Conservation (phyloP, 2,888 invertebrate genomes). For the Hirtodrosophila trivittata region DNA sequence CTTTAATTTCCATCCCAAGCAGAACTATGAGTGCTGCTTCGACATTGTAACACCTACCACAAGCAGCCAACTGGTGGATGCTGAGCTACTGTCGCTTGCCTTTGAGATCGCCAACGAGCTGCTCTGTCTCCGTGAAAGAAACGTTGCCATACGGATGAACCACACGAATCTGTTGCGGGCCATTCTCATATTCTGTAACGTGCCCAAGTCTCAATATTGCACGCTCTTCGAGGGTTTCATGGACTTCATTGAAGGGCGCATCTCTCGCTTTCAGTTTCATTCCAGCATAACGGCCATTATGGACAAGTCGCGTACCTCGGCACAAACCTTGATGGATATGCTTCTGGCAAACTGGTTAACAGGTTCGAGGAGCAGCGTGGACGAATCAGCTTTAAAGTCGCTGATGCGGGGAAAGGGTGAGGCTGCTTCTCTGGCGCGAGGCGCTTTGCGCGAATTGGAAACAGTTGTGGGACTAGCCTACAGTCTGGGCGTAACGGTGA, state of each 20-base stretch:
- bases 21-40: conserved; percentile 95
- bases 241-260: conserved; percentile 85
- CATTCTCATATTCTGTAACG: conserved; percentile 91
- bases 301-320: conserved; percentile 85
- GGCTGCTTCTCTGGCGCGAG: conserved; percentile 87
- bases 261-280: conserved; percentile 89
- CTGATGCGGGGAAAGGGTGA: conserved; percentile 89
- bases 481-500: conserved; percentile 90
- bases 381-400: conserved; percentile 83
- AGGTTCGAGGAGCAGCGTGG: conserved; percentile 77
- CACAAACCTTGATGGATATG: conserved; percentile 80
- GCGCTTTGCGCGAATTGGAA: conserved; percentile 90
- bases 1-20: conserved; percentile 93
- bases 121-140: conserved; percentile 87
- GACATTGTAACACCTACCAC: conserved; percentile 93
- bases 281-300: conserved; percentile 87
- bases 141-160: conserved; percentile 90
- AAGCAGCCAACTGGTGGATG: conserved; percentile 91
- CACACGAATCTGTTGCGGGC: conserved; percentile 91
- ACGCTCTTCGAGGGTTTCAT: conserved; percentile 79
- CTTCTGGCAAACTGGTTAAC: conserved; percentile 80
- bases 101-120: conserved; percentile 90
- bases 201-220: conserved; percentile 88
- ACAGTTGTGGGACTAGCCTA: conserved; percentile 88
- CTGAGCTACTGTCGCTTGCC: conserved; percentile 92